These are phyloP conservation scores for Cantharis rufa DNA, from an alignment of 2,888 invertebrate genomes.

Conservation along the genomic window DNA sequence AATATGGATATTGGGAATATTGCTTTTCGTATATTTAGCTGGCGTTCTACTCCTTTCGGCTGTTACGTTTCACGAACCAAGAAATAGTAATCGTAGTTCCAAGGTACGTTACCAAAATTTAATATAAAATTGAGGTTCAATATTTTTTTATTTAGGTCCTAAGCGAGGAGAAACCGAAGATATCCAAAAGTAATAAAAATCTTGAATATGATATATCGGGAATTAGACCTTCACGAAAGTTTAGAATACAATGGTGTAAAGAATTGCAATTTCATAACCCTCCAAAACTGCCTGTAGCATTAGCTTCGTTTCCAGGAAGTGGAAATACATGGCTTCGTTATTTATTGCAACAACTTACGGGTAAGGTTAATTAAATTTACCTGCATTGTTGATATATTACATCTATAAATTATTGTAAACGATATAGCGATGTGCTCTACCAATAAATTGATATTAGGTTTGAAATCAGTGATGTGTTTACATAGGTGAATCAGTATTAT, in stretches of 20 bases:
- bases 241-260: conserved; percentile 60
- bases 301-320: conserved; percentile 82
- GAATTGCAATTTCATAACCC: conserved; percentile 55
- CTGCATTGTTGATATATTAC: conserved; percentile 3
- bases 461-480: not conserved
- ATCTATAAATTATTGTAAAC: not conserved
- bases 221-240: conserved; percentile 46
- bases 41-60: conserved; percentile 56
- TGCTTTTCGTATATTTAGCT: conserved; percentile 54
- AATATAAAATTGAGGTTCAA: not conserved
- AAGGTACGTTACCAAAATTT: conserved; percentile 22
- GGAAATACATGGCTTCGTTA: conserved; percentile 85
- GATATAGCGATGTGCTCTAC: not conserved
- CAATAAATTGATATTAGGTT: not conserved
- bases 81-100: conserved; percentile 32
- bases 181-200: conserved; percentile 30
- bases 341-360: conserved; percentile 77
- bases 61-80: conserved; percentile 54
- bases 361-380: conserved; percentile 49
- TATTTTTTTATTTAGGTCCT: conserved; percentile 2
- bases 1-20: conserved; percentile 54
- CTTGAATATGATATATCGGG: conserved; percentile 47
- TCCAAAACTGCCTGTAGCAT: conserved; percentile 64
- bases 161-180: conserved; percentile 15
- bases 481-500: no score